Base-by-base conservation (phyloP, 2,113 vertebrate genomes). In the Platysteira castanea region DNA sequence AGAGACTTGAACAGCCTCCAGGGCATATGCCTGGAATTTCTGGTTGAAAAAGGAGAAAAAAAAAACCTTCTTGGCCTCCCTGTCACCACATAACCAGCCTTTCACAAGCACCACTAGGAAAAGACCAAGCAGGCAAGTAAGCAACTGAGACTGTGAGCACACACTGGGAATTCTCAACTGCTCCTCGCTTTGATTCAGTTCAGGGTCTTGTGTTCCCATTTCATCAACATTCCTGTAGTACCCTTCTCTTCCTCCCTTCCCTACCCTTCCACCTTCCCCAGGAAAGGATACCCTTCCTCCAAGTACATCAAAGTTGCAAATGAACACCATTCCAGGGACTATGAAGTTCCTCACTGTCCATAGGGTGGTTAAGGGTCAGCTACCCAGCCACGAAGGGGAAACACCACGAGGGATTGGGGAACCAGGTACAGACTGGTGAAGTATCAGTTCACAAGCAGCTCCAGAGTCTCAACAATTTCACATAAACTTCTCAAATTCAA, bases 101-200 rank as follows among this genome's bases (percentile, higher is more conserved):
- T 74, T 59, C 41, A 80, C 8, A 47, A 73, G 41, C 59, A 67
- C 21, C 52, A 59, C 16, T 24, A 54, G 37, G 26, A 77, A 39
- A 6, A 70, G 63, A 46, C 50, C 13, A 52, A 46, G 18, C 0
- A 56, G 71, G 30, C 27, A 93, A 77, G 46, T 16, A 15, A 33
- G 59, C 33, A 80, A 16, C 31, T 42, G n/a, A 31, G 26, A 39
- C 41, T 60, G 35, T 9, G 41, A 59, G 46, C 49, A 37, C 12
- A 9, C 68, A 26, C 5, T 47, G 21, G 46, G 68, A 90, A 83
- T 83, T 61, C 37, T 59, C 77, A 75, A 8, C 12, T 17, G 30
- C 64, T 75, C 26, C n/a, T 68, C 0, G 0, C 15, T 47, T 54
- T 27, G 22, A 46, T 37, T 44, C 44, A 27, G 20, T 35, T 67